Evolutionary conservation across 2,888 invertebrate genomes (phyloP).

Genomic region (Drosophila multiciliata): DNA sequence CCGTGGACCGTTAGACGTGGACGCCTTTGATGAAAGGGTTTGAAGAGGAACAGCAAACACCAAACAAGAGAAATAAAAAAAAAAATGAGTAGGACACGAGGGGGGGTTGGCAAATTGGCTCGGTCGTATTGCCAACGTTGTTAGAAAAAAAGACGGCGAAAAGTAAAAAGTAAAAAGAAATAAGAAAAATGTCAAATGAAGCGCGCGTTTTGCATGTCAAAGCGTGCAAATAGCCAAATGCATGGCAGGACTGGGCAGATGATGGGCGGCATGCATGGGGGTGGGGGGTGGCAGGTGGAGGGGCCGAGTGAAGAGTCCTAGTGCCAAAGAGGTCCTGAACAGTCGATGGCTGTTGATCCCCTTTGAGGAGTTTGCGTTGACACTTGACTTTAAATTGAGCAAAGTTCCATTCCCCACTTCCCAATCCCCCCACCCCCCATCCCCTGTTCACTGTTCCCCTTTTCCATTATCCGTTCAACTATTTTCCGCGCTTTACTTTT

Average conservation of each 20-base stretch:
- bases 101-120: conserved; percentile 36
- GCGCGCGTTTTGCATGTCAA: conserved; percentile 79
- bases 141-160: conserved; percentile 6
- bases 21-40: conserved; percentile 75
- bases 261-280: not conserved
- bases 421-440: not conserved
- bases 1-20: conserved; percentile 45
- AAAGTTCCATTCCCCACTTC: conserved; percentile 31
- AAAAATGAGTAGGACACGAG: conserved; percentile 8
- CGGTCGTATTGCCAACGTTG: conserved; percentile 39
- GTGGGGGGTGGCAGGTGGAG: not conserved
- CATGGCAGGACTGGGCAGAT: not conserved
- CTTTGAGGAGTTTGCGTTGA: conserved; percentile 74
- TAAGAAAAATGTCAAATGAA: conserved; percentile 77
- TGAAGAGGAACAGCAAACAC: conserved; percentile 46
- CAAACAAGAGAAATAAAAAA: conserved; percentile 15
- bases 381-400: conserved; percentile 79
- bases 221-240: conserved; percentile 56
- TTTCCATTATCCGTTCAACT: not conserved
- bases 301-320: conserved; percentile 44
- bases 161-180: conserved; percentile 37
- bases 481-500: conserved; percentile 9
- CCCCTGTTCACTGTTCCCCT: not conserved
- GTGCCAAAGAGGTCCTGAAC: conserved; percentile 57
- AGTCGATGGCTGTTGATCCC: conserved; percentile 60